phyloP scores from a whole-genome alignment of 2,113 vertebrate genomes.

The Narcine bancroftii region DNA sequence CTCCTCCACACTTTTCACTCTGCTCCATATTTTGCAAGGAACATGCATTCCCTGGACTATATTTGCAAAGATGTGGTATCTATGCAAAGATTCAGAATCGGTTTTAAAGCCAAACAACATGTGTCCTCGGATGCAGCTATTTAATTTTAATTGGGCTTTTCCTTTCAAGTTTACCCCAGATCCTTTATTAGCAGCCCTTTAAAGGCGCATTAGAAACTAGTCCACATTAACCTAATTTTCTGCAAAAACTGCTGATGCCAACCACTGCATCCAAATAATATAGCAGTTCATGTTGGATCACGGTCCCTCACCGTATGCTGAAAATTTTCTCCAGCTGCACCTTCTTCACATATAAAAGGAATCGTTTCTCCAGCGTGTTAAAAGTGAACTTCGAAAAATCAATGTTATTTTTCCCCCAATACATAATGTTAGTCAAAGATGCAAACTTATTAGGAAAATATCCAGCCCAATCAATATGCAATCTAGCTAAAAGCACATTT shows the following conservation, averaged over 20 bases:
- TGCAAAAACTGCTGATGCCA: neutral
- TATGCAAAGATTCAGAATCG: neutral
- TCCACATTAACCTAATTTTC: neutral
- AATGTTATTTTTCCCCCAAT: neutral
- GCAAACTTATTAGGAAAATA: slow-evolving; percentile 2
- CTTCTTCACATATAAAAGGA: neutral
- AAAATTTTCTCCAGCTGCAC: neutral
- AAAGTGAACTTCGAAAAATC: neutral
- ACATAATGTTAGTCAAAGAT: neutral
- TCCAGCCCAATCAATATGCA: slow-evolving; percentile 27
- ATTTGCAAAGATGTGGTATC: neutral
- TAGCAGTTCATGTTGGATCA: neutral
- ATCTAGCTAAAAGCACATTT: slow-evolving; percentile 22
- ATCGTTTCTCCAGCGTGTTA: neutral
- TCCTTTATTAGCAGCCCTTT: neutral
- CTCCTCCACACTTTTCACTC: neutral
- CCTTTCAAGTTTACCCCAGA: neutral
- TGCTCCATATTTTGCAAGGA: neutral
- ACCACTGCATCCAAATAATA: neutral
- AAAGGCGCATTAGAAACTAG: neutral
- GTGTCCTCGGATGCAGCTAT: neutral
- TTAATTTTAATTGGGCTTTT: neutral
- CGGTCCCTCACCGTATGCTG: neutral
- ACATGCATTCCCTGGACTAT: neutral
- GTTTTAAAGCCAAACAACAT: neutral